Evolutionary conservation across 2,888 invertebrate genomes (phyloP), one percentile per base, ranked within the genome.

Genomic region (Amphipoea oculea): DNA sequence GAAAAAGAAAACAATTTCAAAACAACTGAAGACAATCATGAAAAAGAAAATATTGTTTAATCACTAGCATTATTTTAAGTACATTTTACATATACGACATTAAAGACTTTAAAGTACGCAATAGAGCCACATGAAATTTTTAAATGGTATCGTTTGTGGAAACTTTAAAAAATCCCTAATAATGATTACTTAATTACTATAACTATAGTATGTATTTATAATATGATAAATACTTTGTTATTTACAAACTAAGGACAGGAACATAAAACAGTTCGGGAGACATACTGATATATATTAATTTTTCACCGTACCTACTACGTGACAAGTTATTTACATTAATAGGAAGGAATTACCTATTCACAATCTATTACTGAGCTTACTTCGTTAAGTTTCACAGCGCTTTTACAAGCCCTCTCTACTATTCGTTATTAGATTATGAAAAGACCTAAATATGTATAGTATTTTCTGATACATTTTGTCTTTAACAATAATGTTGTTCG

Each of bases 261-360:
- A 97, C 97, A 96, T 95, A 96, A 96, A 95, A 96, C 95, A 96
- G 96, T 96, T 96, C 95, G 92, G 94, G 94, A 95, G 95, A 94
- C 94, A 92, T 94, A 93, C 90, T 94, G 94, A 95, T 94, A 96
- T 96, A 96, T 96, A 96, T 96, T 96, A 97, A 95, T 95, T 92
- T 95, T 95, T 94, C 92, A 94, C 92, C 92, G 91, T 94, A 94
- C 86, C 92, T 93, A 92, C 93, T 94, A 94, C 91, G 91, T 92
- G 92, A 93, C 91, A 92, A 93, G 91, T 92, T 96, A 96, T 96
- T 93, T 96, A 96, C 96, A 96, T 89, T 92, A 90, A 93, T 93
- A 94, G 93, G 94, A 93, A 94, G 91, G 91, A 93, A 92, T 92
- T 91, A 94, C 91, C 91, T 96, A 96, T 95, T 95, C 96, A 96